phyloP scores from a whole-genome alignment of 1,140 invertebrate genomes.

The Chymomyza costata region DNA sequence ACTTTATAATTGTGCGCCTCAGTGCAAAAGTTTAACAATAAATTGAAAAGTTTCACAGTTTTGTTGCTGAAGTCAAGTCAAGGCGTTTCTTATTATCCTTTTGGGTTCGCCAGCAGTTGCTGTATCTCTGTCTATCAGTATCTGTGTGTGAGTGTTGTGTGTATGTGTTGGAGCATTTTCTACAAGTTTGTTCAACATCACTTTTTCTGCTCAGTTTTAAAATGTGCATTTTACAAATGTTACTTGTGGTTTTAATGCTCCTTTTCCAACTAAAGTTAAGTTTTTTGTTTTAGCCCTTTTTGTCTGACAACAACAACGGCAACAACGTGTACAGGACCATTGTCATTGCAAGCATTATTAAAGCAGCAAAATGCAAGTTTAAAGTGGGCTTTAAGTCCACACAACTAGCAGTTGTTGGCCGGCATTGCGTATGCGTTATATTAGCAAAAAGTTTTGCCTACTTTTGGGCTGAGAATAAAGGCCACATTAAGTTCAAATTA shows the following conservation, averaged over 20 bases:
- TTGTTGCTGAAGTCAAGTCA: constrained; percentile 37
- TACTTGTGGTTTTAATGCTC: constrained; percentile 66
- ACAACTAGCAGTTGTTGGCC: constrained; percentile 33
- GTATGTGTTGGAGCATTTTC: constrained; percentile 1
- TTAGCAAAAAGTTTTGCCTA: constrained; percentile 26
- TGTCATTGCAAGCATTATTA: constrained; percentile 48
- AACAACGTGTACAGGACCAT: no score
- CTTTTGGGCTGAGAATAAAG: no score
- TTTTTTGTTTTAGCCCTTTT: constrained; percentile 62
- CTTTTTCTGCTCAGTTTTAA: constrained; percentile 57
- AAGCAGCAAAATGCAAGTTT: constrained; percentile 50
- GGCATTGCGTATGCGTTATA: constrained; percentile 29
- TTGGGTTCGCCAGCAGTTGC: constrained; percentile 42
- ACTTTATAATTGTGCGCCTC: constrained; percentile 73
- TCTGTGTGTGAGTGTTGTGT: constrained; percentile 24
- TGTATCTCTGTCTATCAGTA: constrained; percentile 14
- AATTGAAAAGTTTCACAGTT: constrained; percentile 70
- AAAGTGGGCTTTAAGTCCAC: constrained; percentile 45
- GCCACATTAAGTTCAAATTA: no score
- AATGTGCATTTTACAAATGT: constrained; percentile 73
- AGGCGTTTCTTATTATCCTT: constrained; percentile 69
- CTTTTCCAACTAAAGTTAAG: constrained; percentile 36
- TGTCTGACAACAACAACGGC: no score
- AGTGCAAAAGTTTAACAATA: constrained; percentile 73
- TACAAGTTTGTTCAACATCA: constrained; percentile 21